Evolutionary conservation across 2,888 invertebrate genomes (phyloP).

Genomic region (Germaria angustata): DNA sequence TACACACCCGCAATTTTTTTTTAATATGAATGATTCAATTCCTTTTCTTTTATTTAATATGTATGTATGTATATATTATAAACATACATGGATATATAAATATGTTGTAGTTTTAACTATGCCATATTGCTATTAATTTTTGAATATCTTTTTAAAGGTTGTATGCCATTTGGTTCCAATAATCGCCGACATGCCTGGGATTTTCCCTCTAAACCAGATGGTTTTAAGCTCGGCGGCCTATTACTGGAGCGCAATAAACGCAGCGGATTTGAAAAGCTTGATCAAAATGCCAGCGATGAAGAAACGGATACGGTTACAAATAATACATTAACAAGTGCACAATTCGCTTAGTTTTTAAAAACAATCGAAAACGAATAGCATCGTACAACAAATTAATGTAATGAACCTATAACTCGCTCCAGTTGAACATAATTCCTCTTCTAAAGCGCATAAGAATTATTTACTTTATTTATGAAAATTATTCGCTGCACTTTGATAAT

Average conservation of each 20-base stretch:
- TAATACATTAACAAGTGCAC: slow-evolving; percentile 79
- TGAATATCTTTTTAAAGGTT: slow-evolving; percentile 71
- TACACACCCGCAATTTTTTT: no score
- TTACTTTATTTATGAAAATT: not conserved
- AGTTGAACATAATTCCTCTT: slow-evolving; percentile 4
- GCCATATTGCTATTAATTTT: not conserved
- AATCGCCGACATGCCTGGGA: slow-evolving; percentile 80
- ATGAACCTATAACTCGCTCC: slow-evolving; percentile 33
- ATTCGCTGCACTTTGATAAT: no score
- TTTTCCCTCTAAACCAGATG: slow-evolving; percentile 81
- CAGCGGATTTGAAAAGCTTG: slow-evolving; percentile 83
- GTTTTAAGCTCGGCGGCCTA: slow-evolving; percentile 85
- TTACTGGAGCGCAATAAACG: slow-evolving; percentile 81
- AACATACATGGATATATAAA: no score
- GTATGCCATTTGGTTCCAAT: slow-evolving; percentile 76
- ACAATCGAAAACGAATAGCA: not conserved
- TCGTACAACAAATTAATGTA: not conserved
- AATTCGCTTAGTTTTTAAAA: slow-evolving; percentile 72
- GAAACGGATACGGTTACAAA: slow-evolving; percentile 80
- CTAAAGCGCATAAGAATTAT: not conserved
- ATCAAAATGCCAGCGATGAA: slow-evolving; percentile 85
- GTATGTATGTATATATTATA: no score
- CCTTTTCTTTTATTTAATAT: no score
- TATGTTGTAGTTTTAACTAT: no score
- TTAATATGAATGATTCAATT: no score